These are phyloP conservation scores for Pelusios castaneus DNA, from an alignment of 2,113 vertebrate species.

Conservation along the genomic window DNA sequence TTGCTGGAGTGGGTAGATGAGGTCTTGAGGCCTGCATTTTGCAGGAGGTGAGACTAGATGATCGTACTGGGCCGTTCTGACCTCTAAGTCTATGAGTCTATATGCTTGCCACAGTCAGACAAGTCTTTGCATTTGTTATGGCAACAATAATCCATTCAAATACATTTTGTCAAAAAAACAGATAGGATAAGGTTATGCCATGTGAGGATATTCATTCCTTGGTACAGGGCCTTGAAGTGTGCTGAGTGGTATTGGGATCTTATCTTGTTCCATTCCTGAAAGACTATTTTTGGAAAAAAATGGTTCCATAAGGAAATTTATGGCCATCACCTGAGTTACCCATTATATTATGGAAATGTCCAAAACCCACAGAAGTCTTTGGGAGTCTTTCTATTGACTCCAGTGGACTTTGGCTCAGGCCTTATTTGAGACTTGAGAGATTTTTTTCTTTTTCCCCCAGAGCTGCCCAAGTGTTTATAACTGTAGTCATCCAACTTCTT, in stretches of 20 bases:
- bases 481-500: slow-evolving; percentile 24
- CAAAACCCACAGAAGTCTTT: background rate
- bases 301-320: background rate
- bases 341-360: background rate
- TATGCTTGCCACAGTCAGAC: background rate
- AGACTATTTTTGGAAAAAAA: background rate
- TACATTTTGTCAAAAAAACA: background rate
- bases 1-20: too few species aligned
- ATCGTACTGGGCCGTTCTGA: too few species aligned
- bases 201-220: background rate
- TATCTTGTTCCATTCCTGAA: background rate
- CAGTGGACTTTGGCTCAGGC: background rate
- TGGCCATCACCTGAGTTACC: background rate
- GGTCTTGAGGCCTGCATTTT: too few species aligned
- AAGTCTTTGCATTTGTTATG: background rate
- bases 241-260: background rate
- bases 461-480: background rate
- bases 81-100: too few species aligned
- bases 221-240: background rate
- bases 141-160: background rate
- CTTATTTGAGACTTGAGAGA: background rate
- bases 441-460: background rate
- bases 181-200: background rate
- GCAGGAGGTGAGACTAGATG: too few species aligned
- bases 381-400: background rate